phyloP scores from a whole-genome alignment of 2,797 vertebrate genomes.

The Zenarchopterus dispar region DNA sequence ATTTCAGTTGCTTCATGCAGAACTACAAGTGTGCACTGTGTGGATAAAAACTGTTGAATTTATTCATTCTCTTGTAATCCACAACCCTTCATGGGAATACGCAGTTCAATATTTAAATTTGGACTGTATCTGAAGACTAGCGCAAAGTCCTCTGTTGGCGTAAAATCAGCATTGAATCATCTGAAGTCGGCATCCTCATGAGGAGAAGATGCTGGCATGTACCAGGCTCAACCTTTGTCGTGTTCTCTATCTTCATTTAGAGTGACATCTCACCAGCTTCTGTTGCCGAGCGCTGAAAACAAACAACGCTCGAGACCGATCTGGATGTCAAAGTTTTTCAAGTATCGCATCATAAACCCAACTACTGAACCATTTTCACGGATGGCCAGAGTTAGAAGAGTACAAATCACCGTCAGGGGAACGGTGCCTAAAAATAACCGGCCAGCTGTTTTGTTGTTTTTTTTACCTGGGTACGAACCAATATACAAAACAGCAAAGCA shows the following conservation, averaged over 20 bases:
- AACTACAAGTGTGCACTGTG: no score
- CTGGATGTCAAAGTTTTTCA: background rate
- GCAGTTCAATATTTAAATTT: no score
- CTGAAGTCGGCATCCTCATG: background rate
- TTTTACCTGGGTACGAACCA: background rate
- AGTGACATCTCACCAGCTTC: background rate
- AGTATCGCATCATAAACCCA: background rate
- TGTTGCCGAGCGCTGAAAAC: background rate
- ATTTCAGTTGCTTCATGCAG: no score
- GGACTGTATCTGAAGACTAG: no score
- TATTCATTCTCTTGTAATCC: no score
- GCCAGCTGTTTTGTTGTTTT: background rate
- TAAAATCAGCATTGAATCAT: background rate
- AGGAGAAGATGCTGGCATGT: background rate
- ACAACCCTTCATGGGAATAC: no score
- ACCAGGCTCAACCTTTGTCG: background rate
- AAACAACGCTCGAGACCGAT: background rate
- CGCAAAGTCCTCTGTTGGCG: no score
- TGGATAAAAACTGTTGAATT: no score
- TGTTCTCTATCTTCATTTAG: background rate
- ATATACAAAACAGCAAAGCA: slow-evolving; percentile 13
- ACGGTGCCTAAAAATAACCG: background rate
- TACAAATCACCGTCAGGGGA: slow-evolving; percentile 6
- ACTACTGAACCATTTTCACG: background rate
- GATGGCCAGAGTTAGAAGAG: background rate